Evolutionary conservation across 1,140 invertebrate species (phyloP).

Genomic region (Whitmania pigra): DNA sequence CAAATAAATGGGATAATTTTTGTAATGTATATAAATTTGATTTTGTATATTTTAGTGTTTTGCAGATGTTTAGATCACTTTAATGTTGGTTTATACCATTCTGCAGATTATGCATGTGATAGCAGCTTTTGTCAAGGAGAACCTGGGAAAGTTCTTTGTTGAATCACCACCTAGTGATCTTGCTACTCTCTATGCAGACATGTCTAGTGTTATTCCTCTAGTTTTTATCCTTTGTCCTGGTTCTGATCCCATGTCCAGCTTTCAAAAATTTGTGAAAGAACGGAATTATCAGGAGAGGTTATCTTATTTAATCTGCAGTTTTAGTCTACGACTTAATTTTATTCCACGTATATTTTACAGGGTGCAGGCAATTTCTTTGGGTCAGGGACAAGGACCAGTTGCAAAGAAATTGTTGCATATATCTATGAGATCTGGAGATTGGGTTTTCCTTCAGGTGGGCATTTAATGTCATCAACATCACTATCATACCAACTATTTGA

Average conservation of each 20-base stretch:
- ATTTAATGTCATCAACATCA: neutral
- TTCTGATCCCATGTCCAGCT: slow-evolving; percentile 47
- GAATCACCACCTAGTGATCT: slow-evolving; percentile 60
- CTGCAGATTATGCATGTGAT: slow-evolving; percentile 58
- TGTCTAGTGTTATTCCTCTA: slow-evolving; percentile 39
- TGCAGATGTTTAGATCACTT: neutral
- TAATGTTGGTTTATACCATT: slow-evolving; percentile 1
- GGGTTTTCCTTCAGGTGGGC: slow-evolving; percentile 42
- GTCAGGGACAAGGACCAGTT: slow-evolving; percentile 45
- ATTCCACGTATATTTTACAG: slow-evolving; percentile 12
- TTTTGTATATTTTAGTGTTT: too few species aligned
- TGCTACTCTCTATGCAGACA: slow-evolving; percentile 52
- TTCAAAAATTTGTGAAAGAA: slow-evolving; percentile 58
- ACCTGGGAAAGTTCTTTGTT: slow-evolving; percentile 62
- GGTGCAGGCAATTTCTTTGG: slow-evolving; percentile 47
- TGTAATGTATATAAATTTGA: too few species aligned
- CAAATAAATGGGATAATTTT: too few species aligned
- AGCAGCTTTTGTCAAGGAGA: slow-evolving; percentile 60
- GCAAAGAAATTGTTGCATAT: slow-evolving; percentile 40
- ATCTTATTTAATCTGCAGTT: slow-evolving; percentile 15
- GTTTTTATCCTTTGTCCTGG: slow-evolving; percentile 43
- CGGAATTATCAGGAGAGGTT: slow-evolving; percentile 37
- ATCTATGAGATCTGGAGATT: slow-evolving; percentile 41
- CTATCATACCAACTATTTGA: neutral
- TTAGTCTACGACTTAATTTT: too few species aligned